phyloP scores from a whole-genome alignment of 2,797 vertebrate genomes.

The Champsocephalus esox region DNA sequence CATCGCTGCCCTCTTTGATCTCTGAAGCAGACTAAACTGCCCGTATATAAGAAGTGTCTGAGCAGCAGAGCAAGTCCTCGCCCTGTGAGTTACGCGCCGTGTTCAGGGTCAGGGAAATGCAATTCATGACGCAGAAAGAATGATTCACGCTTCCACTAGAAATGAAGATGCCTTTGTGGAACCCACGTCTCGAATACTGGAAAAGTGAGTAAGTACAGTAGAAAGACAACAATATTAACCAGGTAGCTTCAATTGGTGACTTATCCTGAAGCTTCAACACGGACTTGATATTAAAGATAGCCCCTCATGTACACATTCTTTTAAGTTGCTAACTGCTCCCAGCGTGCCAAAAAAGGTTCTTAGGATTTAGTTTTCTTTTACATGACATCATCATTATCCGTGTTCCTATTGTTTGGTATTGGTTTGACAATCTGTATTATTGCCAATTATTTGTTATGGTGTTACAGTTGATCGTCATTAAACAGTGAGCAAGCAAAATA shows the following conservation, averaged over 20 bases:
- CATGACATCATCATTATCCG: too few species aligned
- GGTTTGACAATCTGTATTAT: too few species aligned
- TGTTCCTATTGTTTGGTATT: too few species aligned
- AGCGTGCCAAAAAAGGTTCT: too few species aligned
- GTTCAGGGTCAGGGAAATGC: conserved; percentile 1
- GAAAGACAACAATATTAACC: neutral
- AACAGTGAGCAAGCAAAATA: too few species aligned
- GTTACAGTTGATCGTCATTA: too few species aligned
- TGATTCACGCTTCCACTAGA: neutral
- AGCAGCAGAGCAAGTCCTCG: neutral
- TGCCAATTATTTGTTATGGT: too few species aligned
- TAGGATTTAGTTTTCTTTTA: too few species aligned
- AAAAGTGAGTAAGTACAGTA: neutral
- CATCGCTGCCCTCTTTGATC: conserved; percentile 19
- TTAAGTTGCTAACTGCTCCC: too few species aligned
- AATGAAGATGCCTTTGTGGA: neutral
- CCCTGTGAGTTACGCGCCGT: conserved; percentile 8
- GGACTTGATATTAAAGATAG: too few species aligned
- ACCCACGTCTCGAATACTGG: neutral
- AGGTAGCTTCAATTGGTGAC: neutral
- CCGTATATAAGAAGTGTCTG: conserved; percentile 12
- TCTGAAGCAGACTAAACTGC: conserved; percentile 17
- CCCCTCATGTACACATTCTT: too few species aligned
- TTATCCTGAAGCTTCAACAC: neutral
- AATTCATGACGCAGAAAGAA: neutral